Conservation (phyloP, 2,797 vertebrate genomes). For the Halcyon smyrnensis region DNA sequence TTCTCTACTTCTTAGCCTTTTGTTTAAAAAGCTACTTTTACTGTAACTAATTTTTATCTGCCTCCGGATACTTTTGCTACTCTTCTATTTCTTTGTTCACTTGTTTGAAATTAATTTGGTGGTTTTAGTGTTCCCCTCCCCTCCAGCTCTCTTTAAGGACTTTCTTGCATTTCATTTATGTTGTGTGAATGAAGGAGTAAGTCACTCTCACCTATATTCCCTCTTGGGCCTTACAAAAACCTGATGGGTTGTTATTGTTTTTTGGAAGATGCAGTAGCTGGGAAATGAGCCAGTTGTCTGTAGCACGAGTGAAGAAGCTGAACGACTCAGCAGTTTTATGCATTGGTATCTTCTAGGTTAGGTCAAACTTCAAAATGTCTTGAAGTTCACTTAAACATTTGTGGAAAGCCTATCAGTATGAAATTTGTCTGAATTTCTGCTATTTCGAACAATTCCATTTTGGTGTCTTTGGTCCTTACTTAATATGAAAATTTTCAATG, state of each 20-base stretch:
- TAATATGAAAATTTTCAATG: neutral
- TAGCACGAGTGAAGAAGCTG: neutral
- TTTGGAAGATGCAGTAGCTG: neutral
- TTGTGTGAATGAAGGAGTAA: neutral
- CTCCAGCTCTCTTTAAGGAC: neutral
- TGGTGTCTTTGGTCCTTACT: neutral
- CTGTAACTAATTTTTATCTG: neutral
- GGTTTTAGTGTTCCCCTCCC: fast-evolving
- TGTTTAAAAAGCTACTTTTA: neutral
- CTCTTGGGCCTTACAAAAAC: neutral
- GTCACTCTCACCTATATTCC: neutral
- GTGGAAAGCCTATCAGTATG: neutral
- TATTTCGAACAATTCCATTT: neutral
- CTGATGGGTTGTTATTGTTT: neutral
- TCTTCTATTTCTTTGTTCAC: neutral
- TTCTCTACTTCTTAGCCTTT: neutral
- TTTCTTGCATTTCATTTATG: neutral
- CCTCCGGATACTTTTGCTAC: neutral
- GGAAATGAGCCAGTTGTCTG: neutral
- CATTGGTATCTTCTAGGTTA: neutral
- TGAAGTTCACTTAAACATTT: neutral
- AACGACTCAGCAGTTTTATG: neutral
- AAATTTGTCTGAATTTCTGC: neutral
- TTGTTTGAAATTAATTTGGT: neutral
- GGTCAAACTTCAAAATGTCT: neutral